phyloP scores from a whole-genome alignment of 2,797 vertebrate genomes.

The Halcyon smyrnensis region DNA sequence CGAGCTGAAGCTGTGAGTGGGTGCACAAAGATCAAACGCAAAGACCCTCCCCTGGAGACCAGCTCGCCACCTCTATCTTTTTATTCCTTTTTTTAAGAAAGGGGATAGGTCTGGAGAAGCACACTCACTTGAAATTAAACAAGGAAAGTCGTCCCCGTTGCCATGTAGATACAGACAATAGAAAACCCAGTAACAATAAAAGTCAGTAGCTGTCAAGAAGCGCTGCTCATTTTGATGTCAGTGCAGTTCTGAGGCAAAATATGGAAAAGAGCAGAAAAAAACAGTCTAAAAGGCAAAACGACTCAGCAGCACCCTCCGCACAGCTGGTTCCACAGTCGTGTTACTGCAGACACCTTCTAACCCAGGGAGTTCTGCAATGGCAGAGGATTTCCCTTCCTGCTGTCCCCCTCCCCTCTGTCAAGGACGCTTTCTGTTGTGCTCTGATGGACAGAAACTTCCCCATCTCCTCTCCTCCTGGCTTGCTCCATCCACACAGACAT shows the following conservation, averaged over 20 bases:
- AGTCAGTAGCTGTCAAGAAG: background rate
- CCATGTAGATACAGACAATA: background rate
- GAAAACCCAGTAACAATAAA: background rate
- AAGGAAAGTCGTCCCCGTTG: background rate
- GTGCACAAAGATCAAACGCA: background rate
- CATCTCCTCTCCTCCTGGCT: rapidly evolving
- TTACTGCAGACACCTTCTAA: background rate
- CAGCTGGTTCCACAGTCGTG: too few species aligned
- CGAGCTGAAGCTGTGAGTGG: background rate
- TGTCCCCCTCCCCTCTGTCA: rapidly evolving
- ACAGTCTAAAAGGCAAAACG: background rate
- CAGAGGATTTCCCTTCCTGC: background rate
- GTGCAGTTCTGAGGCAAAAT: background rate
- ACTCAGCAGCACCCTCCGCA: background rate
- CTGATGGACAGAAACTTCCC: background rate
- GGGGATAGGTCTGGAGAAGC: background rate
- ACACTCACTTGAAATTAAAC: background rate
- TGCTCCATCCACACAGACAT: background rate
- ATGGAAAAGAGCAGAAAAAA: background rate
- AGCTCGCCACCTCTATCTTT: background rate
- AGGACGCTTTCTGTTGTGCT: background rate
- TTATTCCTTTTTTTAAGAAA: background rate
- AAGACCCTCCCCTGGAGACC: background rate
- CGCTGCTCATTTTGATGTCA: background rate
- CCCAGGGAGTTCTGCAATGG: rapidly evolving